Percentiles rank a stretch among this genome's conserved stretches.
These are phyloP conservation scores for Formica exsecta DNA, from an alignment of 1,140 invertebrate species.

Conservation along the genomic window DNA sequence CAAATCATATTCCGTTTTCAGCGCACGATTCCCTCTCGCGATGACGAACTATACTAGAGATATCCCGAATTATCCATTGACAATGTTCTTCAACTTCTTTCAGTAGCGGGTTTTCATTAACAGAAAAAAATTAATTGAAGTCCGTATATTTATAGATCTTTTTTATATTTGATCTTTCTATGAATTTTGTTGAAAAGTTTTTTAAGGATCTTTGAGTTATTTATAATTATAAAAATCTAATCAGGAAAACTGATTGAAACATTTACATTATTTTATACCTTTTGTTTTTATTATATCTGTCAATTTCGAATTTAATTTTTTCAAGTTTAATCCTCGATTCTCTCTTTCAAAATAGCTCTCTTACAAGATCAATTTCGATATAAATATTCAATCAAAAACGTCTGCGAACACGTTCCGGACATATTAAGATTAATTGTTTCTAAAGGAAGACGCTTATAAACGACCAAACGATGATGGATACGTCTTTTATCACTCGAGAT, in stretches of 20 bases:
- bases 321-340: neutral
- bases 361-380: neutral
- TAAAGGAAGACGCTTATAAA: slow-evolving; percentile 14
- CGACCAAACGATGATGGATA: neutral
- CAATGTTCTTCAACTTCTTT: neutral
- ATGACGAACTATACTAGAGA: neutral
- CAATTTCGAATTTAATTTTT: neutral
- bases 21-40: neutral
- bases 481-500: slow-evolving; percentile 1
- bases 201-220: neutral
- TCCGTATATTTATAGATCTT: neutral
- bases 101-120: neutral
- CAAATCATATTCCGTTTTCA: slow-evolving; percentile 25
- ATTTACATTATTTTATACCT: neutral
- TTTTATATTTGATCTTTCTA: neutral
- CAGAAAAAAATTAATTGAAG: neutral
- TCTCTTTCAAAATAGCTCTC: neutral
- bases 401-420: neutral
- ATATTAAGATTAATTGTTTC: slow-evolving; percentile 2
- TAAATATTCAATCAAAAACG: neutral
- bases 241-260: neutral
- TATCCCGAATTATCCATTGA: neutral
- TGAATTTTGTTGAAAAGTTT: neutral
- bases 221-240: neutral
- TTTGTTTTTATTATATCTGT: neutral